phyloP scores from a whole-genome alignment of 1,140 invertebrate genomes.

The Campoletis sonorensis region DNA sequence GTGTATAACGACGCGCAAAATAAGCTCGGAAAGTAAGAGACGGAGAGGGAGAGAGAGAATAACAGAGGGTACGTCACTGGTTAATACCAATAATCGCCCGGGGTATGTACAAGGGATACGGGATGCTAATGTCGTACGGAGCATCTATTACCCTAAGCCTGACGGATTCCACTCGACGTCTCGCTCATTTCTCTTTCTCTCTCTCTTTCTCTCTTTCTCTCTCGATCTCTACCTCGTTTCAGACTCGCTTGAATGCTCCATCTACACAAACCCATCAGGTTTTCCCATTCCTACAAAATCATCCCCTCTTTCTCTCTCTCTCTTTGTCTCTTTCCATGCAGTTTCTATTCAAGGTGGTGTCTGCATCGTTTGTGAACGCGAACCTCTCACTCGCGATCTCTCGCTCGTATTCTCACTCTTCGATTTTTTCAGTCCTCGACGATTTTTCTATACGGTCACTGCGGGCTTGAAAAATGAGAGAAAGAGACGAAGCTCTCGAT shows the following conservation, averaged over 20 bases:
- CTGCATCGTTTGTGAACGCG: slow-evolving; percentile 28
- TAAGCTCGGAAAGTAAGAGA: slow-evolving; percentile 46
- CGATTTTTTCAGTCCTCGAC: slow-evolving; percentile 19
- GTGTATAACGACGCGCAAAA: slow-evolving; percentile 59
- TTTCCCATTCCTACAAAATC: background rate
- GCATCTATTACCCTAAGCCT: slow-evolving; percentile 75
- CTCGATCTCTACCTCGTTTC: slow-evolving; percentile 44
- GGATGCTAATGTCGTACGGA: slow-evolving; percentile 72
- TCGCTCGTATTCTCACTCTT: slow-evolving; percentile 18
- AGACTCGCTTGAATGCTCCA: slow-evolving; percentile 43
- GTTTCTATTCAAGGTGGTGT: slow-evolving; percentile 39
- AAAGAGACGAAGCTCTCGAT: slow-evolving; percentile 29
- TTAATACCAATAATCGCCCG: slow-evolving; percentile 72
- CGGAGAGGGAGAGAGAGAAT: slow-evolving; percentile 11
- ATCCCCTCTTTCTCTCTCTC: background rate
- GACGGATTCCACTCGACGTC: slow-evolving; percentile 71
- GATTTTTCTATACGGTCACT: background rate
- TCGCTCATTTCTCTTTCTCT: slow-evolving; percentile 38
- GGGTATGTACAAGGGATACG: slow-evolving; percentile 42
- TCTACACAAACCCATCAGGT: background rate
- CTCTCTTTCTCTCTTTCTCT: slow-evolving; percentile 30
- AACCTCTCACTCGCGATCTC: slow-evolving; percentile 11
- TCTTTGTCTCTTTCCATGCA: background rate
- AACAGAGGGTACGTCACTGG: slow-evolving; percentile 55
- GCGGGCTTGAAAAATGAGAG: background rate